Base-by-base conservation (phyloP, 1,140 invertebrate species). In the Trachymyrmex cornetzi region DNA sequence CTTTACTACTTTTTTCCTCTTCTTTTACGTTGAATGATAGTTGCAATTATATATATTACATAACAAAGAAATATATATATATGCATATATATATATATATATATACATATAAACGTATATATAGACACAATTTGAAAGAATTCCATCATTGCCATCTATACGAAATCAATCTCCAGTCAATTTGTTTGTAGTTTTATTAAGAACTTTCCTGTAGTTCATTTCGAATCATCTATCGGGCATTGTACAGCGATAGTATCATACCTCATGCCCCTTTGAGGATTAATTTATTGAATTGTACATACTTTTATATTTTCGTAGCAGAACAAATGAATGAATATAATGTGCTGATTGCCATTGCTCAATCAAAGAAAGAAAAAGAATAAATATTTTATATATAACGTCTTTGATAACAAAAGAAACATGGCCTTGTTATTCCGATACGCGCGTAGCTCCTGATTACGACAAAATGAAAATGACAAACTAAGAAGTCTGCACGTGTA, bases 331-430 rank as follows among this genome's bases (percentile, higher is more conserved):
- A 77, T 87, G 77, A 91, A 90, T 88, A 89, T 92, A 91, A 91
- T 92, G 90, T 89, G 91, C 90, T 87, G 77, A 92, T 87, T 85
- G 88, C 74, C 77, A 87, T 88, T 90, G 91, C 90, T 93, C 87
- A 91, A 92, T 90, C 87, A 89, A 92, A 91, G 84, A 92, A 87
- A 87, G 61, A 88, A 93, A 89, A 88, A 86, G 89, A 93, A 95
- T 95, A 95, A 95, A 95, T 95, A 95, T 95, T 95, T 95, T 95
- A 92, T 94, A 94, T 91, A 93, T 92, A 89, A 79, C 92, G 90
- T 94, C 92, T 94, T 93, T 93, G 89, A 91, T 91, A 92, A 94
- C 38, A 84, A 92, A 90, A 82, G 77, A 93, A 93, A 89, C 82
- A 89, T 91, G 90, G 93, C 90, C 93, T 94, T 94, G 81, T 95